Evolutionary conservation across 2,113 vertebrate genomes (phyloP).

Genomic region (Dasyornis broadbenti): DNA sequence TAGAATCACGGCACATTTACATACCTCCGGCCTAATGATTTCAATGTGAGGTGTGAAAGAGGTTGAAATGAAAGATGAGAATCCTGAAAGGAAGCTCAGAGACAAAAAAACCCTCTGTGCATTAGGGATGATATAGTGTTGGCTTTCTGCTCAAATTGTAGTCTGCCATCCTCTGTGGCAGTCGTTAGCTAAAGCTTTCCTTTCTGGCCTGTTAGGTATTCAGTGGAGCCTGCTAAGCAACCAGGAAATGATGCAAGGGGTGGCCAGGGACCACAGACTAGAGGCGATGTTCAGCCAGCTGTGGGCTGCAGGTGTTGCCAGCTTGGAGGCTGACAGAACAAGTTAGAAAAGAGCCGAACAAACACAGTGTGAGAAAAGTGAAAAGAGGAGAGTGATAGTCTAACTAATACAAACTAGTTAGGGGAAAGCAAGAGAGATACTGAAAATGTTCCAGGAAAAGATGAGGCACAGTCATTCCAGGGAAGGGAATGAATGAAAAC

Average conservation of each 20-base stretch:
- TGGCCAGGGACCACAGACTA: background rate
- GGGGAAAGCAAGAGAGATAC: background rate
- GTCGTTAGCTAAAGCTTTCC: background rate
- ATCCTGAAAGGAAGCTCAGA: background rate
- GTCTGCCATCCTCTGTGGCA: background rate
- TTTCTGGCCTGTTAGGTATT: background rate
- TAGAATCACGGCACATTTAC: background rate
- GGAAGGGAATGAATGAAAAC: background rate
- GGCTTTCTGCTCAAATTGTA: background rate
- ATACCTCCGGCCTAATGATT: background rate
- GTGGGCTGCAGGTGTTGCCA: fast-evolving
- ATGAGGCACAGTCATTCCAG: background rate
- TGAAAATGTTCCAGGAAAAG: background rate
- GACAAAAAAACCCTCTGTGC: background rate
- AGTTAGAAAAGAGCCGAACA: background rate
- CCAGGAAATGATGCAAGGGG: background rate
- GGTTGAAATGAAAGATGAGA: background rate
- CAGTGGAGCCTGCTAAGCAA: background rate
- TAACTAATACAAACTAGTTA: background rate
- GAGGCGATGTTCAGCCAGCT: background rate
- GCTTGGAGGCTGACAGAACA: background rate
- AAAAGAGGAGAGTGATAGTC: background rate
- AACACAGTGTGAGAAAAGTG: background rate
- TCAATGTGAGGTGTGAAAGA: background rate
- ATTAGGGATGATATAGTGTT: background rate